Evolutionary conservation across 2,888 invertebrate species (phyloP).

Genomic region (Caenorhabditis japonica): DNA sequence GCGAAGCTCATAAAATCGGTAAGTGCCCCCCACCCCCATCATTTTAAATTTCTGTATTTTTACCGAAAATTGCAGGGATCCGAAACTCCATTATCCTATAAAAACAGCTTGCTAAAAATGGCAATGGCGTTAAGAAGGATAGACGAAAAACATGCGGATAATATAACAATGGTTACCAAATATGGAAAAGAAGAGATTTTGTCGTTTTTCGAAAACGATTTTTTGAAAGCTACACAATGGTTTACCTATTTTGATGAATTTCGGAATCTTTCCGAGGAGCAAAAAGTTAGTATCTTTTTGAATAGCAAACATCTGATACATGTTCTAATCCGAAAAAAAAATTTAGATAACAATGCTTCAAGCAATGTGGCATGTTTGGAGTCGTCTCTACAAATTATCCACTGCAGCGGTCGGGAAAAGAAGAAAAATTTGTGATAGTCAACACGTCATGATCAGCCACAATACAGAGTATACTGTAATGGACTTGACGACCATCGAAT

Average conservation of each 20-base stretch:
- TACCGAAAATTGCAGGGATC: slow-evolving; percentile 10
- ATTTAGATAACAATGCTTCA: slow-evolving; percentile 39
- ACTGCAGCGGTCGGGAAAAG: slow-evolving; percentile 21
- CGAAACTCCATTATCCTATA: slow-evolving; percentile 7
- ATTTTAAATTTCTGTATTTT: neutral
- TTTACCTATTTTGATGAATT: slow-evolving; percentile 26
- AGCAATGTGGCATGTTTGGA: slow-evolving; percentile 37
- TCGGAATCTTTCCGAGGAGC: neutral
- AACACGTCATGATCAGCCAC: slow-evolving; percentile 23
- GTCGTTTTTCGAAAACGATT: slow-evolving; percentile 30
- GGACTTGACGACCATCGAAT: slow-evolving; percentile 32
- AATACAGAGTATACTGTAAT: slow-evolving; percentile 30
- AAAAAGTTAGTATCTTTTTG: slow-evolving; percentile 6
- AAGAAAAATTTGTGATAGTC: slow-evolving; percentile 16
- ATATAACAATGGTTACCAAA: slow-evolving; percentile 26
- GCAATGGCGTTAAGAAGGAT: slow-evolving; percentile 16
- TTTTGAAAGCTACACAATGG: slow-evolving; percentile 23
- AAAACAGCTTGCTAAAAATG: slow-evolving; percentile 3
- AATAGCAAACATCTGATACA: neutral
- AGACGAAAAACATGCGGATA: slow-evolving; percentile 2
- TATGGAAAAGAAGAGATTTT: slow-evolving; percentile 34
- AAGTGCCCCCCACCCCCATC: neutral
- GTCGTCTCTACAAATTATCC: slow-evolving; percentile 27
- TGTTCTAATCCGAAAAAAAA: neutral
- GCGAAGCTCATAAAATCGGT: slow-evolving; percentile 1